Evolutionary conservation across 2,113 vertebrate species (phyloP), one percentile per base, ranked within the genome.

Genomic region (Petrocephalus zakoni): DNA sequence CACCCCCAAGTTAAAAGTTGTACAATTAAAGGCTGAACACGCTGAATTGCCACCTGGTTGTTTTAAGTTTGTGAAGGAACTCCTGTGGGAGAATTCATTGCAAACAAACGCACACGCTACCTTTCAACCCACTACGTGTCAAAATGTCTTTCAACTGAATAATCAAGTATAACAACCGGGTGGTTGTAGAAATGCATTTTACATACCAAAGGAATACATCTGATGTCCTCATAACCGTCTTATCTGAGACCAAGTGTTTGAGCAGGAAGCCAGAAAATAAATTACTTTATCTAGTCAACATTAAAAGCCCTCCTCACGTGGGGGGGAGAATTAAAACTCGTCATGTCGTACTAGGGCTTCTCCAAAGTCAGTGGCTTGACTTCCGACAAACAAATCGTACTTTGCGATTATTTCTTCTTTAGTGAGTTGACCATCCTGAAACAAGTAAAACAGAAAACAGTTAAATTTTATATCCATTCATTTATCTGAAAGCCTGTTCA

Each of bases 281-380:
- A 96, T 95, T 95, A 95, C 89, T 92, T 91, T 90, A 93, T 88
- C 90, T 90, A 90, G 89, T 89, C 53, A 89, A 53, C 78, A 90
- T 85, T 90, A 90, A 91, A 89, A 61, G 87, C 75, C 49, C 89
- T 82, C 55, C 64, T 89, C 81, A 88, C 85, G 58, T 64, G 86
- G 42, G 51, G 86, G 42, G 51, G 37, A 34, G 53, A 47, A 90
- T 95, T 94, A 98, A 90, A 98, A 97, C 89, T 98, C 97, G 25
- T 99, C 97, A 2, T 99, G 98, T 53, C 96, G 95, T 90, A 97
- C 95, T 92, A 98, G 92, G 2, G 97, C 97, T 90, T 97, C 97
- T 0, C 97, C 98, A 11, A 97, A 99, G 92, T 98, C 96, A 53
- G 98, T 99, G 91, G 97, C 97, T 92, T 98, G 97, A 91, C 97